phyloP scores from a whole-genome alignment of 2,888 invertebrate genomes.

The Phytoseiulus persimilis region DNA sequence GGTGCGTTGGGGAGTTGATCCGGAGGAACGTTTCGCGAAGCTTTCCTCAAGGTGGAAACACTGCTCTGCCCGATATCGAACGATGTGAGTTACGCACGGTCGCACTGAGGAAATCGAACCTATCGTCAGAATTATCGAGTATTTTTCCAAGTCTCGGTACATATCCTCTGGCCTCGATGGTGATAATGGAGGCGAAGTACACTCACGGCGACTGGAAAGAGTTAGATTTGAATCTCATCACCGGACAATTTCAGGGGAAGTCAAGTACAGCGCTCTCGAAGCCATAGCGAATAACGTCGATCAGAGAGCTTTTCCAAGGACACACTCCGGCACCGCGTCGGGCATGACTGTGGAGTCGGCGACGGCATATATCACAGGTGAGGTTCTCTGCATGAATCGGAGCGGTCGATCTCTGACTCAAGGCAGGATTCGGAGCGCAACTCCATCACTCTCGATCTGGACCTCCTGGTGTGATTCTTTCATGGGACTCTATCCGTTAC shows the following conservation, averaged over 20 bases:
- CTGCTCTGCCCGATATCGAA: not conserved
- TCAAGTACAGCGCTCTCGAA: not conserved
- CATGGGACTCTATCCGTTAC: no score
- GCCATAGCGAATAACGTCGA: not conserved
- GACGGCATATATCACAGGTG: not conserved
- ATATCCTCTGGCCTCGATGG: no score
- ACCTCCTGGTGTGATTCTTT: no score
- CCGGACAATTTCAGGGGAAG: not conserved
- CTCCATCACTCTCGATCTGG: no score
- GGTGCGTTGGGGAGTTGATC: not conserved
- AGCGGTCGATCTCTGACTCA: no score
- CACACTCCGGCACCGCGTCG: not conserved
- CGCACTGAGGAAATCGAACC: not conserved
- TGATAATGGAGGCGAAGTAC: no score
- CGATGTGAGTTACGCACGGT: not conserved
- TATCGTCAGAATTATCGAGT: no score
- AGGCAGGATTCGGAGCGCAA: no score
- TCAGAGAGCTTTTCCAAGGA: not conserved
- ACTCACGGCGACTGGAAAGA: no score
- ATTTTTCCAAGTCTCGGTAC: no score
- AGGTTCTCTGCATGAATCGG: not conserved
- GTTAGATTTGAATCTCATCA: no score
- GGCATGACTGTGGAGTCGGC: not conserved
- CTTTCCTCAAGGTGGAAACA: not conserved
- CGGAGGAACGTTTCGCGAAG: not conserved